Evolutionary conservation across 2,888 invertebrate genomes (phyloP).

Genomic region (Lasioglossum figueresi): DNA sequence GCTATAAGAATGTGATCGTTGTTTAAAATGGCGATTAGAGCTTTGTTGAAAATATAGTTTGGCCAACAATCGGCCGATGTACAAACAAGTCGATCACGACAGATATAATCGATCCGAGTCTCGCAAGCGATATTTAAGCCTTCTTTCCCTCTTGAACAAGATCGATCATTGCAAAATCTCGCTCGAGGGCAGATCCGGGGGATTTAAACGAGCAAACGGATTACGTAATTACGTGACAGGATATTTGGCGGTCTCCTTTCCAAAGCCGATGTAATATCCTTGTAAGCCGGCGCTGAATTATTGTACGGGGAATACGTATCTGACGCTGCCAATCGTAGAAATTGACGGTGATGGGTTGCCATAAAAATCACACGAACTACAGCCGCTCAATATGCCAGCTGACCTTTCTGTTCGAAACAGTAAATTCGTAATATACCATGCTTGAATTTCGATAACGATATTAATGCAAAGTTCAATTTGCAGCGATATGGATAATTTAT

Average conservation of each 20-base stretch:
- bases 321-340: not conserved
- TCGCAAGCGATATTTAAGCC: not conserved
- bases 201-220: not conserved
- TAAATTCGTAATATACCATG: too few species aligned
- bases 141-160: not conserved
- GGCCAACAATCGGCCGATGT: not conserved
- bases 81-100: not conserved
- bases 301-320: not conserved
- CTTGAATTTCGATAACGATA: too few species aligned
- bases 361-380: not conserved
- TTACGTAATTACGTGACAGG: constrained; percentile 21
- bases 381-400: too few species aligned
- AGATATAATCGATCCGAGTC: not conserved
- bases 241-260: constrained; percentile 19
- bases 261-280: not conserved
- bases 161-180: constrained; percentile 24
- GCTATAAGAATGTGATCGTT: too few species aligned
- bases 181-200: not conserved
- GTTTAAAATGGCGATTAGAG: too few species aligned
- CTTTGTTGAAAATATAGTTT: not conserved
- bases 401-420: too few species aligned
- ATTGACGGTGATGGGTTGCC: not conserved
- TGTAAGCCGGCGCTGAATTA: not conserved
- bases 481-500: not conserved
- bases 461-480: not conserved